A percentile compares a stretch with the other conserved stretches of the same genome.
Evolutionary conservation across 2,113 vertebrate genomes (phyloP).

Genomic region (Orcinus orca): DNA sequence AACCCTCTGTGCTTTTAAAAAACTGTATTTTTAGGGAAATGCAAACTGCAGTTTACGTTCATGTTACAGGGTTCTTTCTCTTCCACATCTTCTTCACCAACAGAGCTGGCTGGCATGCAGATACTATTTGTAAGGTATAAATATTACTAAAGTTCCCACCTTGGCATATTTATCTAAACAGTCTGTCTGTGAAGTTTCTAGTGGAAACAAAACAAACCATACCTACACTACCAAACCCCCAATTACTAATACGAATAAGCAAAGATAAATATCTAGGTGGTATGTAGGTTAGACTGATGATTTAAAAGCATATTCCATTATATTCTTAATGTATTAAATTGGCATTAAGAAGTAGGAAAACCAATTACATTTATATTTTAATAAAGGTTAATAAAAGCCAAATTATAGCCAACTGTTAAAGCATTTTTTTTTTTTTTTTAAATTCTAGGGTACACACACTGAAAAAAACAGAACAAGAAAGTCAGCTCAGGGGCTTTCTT

Average conservation of each 20-base stretch:
- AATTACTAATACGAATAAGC: not conserved
- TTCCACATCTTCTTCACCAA: not conserved
- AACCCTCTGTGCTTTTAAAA: not conserved
- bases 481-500: slow-evolving; percentile 18
- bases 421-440: not conserved
- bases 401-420: slow-evolving; percentile 22
- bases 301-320: slow-evolving; percentile 15
- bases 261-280: not conserved
- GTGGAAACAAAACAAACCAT: not conserved
- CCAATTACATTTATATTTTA: slow-evolving; percentile 23
- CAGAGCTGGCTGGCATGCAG: not conserved
- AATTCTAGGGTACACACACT: not conserved
- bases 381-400: slow-evolving; percentile 54
- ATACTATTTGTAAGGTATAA: not conserved
- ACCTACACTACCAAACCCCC: not conserved
- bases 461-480: not conserved
- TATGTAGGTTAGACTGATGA: not conserved
- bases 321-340: slow-evolving; percentile 6
- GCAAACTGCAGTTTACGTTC: not conserved
- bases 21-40: not conserved
- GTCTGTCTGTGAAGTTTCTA: not conserved
- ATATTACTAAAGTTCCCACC: not conserved
- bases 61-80: not conserved
- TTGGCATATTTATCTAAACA: not conserved
- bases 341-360: not conserved